These are phyloP conservation scores for Penaeus japonicus DNA, from an alignment of 1,140 invertebrate genomes.

Conservation along the genomic window DNA sequence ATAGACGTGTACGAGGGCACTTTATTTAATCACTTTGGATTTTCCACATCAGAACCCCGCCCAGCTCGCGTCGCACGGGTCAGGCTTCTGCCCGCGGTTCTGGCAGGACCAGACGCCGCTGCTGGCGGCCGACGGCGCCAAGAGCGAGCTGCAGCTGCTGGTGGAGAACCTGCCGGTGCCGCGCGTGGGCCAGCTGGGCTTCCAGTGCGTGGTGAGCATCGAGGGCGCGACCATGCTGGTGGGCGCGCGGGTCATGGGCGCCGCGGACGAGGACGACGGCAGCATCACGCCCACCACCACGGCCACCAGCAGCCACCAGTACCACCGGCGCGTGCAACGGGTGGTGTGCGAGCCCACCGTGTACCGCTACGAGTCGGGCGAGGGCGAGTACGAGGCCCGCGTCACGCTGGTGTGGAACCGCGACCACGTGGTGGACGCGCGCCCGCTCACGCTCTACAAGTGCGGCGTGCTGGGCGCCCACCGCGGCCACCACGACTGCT, in stretches of 20 bases:
- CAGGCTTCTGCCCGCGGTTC: conserved; percentile 82
- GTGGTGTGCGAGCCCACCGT: conserved; percentile 90
- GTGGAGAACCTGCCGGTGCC: conserved; percentile 88
- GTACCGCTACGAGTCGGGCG: conserved; percentile 87
- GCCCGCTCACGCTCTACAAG: conserved; percentile 90
- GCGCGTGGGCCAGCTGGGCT: conserved; percentile 75
- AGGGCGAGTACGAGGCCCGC: conserved; percentile 85
- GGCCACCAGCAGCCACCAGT: not conserved
- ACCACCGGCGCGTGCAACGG: conserved; percentile 67
- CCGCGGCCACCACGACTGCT: conserved; percentile 91
- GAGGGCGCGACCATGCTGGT: conserved; percentile 89
- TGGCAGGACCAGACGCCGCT: conserved; percentile 72
- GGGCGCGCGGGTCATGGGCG: conserved; percentile 78
- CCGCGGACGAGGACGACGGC: conserved; percentile 35
- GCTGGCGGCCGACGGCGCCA: conserved; percentile 85
- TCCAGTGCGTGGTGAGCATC: conserved; percentile 90
- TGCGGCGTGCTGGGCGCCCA: conserved; percentile 93
- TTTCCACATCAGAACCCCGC: conserved; percentile 72
- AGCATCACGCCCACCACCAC: conserved; percentile 9
- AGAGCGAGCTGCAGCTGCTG: conserved; percentile 85
- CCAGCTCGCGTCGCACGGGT: conserved; percentile 76
- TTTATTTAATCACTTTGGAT: not conserved
- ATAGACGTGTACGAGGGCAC: not conserved
- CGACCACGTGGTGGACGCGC: conserved; percentile 89
- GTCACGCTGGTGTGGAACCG: conserved; percentile 92